A percentile compares a stretch with the other conserved stretches of the same genome.
Evolutionary conservation across 2,888 invertebrate species (phyloP).

Genomic region (Allygus modestus): DNA sequence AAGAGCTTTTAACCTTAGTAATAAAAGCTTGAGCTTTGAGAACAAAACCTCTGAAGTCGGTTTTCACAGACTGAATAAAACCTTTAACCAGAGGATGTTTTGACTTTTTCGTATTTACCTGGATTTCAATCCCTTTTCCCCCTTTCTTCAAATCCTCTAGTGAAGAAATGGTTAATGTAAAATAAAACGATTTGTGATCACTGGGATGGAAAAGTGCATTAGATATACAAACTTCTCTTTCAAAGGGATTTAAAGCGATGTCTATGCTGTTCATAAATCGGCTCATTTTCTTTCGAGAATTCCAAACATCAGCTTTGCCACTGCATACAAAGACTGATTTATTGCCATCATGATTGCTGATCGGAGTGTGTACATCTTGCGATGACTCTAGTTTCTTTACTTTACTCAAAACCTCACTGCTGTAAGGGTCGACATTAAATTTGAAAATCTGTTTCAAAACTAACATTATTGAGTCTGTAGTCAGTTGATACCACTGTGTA

Average conservation of each 20-base stretch:
- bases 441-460: conserved; percentile 73
- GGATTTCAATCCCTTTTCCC: background rate
- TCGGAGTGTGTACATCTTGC: conserved; percentile 30
- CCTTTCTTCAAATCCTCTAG: background rate
- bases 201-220: conserved; percentile 8
- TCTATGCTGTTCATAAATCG: background rate
- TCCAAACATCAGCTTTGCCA: conserved; percentile 15
- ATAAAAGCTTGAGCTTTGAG: conserved; percentile 1
- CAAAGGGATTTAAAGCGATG: conserved; percentile 11
- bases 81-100: background rate
- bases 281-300: background rate
- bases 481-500: conserved; percentile 50
- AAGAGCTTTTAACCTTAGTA: background rate
- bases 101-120: background rate
- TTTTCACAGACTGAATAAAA: conserved; percentile 1
- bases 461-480: conserved; percentile 72
- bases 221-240: conserved; percentile 45
- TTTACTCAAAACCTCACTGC: background rate
- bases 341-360: background rate
- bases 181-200: background rate
- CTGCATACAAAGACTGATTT: background rate
- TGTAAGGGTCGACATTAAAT: conserved; percentile 71
- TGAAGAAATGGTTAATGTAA: background rate
- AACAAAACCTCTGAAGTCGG: background rate
- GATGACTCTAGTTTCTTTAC: conserved; percentile 22